Conservation (phyloP, 2,797 vertebrate species). For the Rhynchotus rufescens region DNA sequence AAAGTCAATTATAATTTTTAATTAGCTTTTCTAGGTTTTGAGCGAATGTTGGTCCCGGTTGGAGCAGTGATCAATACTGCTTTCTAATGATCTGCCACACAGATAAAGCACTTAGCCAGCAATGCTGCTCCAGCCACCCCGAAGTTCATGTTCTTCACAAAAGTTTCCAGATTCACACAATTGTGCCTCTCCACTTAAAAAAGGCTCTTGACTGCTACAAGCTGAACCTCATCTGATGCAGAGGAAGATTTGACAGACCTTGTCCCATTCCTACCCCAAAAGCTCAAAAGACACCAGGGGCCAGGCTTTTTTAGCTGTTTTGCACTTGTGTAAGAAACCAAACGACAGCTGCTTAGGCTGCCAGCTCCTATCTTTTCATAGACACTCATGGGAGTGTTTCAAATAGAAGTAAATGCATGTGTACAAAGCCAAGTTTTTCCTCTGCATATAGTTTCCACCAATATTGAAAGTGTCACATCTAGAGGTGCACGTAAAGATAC, state of each 20-base stretch:
- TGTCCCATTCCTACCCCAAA: not conserved
- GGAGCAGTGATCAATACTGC: constrained; percentile 35
- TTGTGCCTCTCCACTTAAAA: not conserved
- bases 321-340: not conserved
- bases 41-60: not conserved
- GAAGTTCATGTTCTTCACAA: constrained; percentile 9
- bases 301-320: rapidly evolving
- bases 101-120: constrained; percentile 47
- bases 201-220: not conserved
- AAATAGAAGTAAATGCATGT: not conserved
- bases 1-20: constrained; percentile 47
- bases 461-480: not conserved
- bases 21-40: constrained; percentile 60
- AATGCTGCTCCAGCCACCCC: constrained; percentile 17
- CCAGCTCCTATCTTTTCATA: rapidly evolving
- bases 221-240: not conserved
- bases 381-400: not conserved
- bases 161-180: not conserved
- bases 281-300: not conserved
- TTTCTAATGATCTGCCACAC: constrained; percentile 46
- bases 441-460: not conserved
- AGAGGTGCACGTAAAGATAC: not conserved
- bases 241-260: not conserved
- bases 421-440: not conserved
- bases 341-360: not conserved